Evolutionary conservation across 1,140 invertebrate genomes (phyloP).

Genomic region (Camponotus pennsylvanicus): DNA sequence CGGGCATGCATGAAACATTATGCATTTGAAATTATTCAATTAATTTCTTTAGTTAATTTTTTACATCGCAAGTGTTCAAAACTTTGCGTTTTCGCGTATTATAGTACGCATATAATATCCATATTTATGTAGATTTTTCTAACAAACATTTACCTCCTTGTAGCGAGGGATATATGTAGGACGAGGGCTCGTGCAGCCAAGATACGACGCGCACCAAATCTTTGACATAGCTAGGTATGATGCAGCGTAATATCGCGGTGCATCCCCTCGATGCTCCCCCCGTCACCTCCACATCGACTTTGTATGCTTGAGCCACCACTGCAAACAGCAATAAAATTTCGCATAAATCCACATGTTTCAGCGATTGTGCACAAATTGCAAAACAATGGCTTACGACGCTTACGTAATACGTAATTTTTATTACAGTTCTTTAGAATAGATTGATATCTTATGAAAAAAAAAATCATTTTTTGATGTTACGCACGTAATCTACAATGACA

Average conservation of each 20-base stretch:
- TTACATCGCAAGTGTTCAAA: neutral
- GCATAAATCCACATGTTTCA: constrained; percentile 9
- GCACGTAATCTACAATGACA: neutral
- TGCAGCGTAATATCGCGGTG: constrained; percentile 93
- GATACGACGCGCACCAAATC: constrained; percentile 94
- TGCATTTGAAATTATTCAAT: neutral
- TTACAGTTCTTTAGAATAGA: neutral
- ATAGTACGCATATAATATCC: too few relatives aligned
- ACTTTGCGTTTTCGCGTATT: neutral
- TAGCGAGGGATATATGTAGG: constrained; percentile 92
- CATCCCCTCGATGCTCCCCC: constrained; percentile 91
- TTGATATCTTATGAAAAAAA: neutral
- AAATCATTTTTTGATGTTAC: neutral
- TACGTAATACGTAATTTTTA: neutral
- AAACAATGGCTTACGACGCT: constrained; percentile 23
- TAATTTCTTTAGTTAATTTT: neutral
- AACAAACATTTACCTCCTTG: constrained; percentile 89
- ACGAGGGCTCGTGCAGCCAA: constrained; percentile 92
- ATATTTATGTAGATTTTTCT: neutral
- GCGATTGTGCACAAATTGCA: constrained; percentile 19
- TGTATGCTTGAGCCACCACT: constrained; percentile 94
- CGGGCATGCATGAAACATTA: neutral
- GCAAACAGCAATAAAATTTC: constrained; percentile 71
- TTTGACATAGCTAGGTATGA: constrained; percentile 93
- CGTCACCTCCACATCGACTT: constrained; percentile 91